A percentile compares a stretch with the other conserved stretches of the same genome.
phyloP scores from a whole-genome alignment of 2,888 invertebrate genomes.

The Lithosia quadra region DNA sequence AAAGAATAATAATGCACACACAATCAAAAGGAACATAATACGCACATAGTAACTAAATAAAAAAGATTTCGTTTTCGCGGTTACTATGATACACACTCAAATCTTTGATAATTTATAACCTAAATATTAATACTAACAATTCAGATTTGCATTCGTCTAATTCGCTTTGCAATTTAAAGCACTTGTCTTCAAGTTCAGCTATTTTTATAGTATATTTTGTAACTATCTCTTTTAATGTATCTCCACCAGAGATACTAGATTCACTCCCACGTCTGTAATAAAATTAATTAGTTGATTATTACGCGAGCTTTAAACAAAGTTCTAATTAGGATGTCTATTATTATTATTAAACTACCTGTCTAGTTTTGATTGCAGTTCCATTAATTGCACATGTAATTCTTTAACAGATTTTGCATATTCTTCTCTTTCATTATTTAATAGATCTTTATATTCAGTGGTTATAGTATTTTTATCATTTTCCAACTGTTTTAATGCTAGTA shows the following conservation, averaged over 20 bases:
- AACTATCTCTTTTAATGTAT: slow-evolving; percentile 65
- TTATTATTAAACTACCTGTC: slow-evolving; percentile 61
- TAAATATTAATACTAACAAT: slow-evolving; percentile 77
- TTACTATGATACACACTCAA: slow-evolving; percentile 64
- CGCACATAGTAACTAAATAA: too few species aligned
- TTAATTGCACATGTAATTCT: slow-evolving; percentile 68
- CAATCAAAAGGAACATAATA: background rate
- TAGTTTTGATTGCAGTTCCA: slow-evolving; percentile 69
- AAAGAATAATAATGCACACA: slow-evolving; percentile 18
- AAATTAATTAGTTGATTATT: slow-evolving; percentile 42
- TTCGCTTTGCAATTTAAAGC: slow-evolving; percentile 78
- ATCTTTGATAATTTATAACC: too few species aligned
- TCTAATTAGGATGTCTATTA: background rate
- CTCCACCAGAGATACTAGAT: slow-evolving; percentile 56
- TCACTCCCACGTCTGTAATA: slow-evolving; percentile 71
- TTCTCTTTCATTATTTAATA: slow-evolving; percentile 83
- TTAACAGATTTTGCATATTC: slow-evolving; percentile 74
- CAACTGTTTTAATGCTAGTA: slow-evolving; percentile 71
- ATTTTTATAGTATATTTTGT: slow-evolving; percentile 79
- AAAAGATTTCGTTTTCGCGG: background rate
- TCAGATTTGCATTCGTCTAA: slow-evolving; percentile 77
- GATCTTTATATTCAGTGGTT: slow-evolving; percentile 81
- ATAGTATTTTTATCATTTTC: slow-evolving; percentile 78
- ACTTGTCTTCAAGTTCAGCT: slow-evolving; percentile 74
- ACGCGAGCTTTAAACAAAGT: background rate